Conservation (phyloP, 2,113 vertebrate species). For the Anolis sagrei region DNA sequence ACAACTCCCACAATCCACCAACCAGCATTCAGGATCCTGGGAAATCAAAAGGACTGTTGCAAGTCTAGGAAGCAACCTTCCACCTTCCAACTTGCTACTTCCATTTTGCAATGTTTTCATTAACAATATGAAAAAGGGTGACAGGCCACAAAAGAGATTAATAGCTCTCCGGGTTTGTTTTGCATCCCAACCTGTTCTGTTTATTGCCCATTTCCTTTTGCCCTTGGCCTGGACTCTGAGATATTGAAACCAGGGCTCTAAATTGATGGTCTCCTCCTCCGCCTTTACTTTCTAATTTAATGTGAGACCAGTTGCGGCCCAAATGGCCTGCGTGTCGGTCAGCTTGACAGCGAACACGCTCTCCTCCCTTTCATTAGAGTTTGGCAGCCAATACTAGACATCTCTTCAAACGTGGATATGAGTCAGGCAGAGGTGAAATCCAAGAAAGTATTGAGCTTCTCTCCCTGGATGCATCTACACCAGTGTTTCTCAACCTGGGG, state of each 20-base stretch:
- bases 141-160: not conserved
- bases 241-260: not conserved
- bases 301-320: not conserved
- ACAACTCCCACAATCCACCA: not conserved
- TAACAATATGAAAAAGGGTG: not conserved
- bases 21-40: not conserved
- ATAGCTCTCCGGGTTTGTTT: not conserved
- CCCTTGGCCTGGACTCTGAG: not conserved
- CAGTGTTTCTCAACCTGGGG: too few relatives aligned
- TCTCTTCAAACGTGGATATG: not conserved
- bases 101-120: not conserved
- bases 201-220: conserved; percentile 1
- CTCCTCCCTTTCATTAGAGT: too few relatives aligned
- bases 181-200: not conserved
- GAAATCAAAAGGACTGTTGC: not conserved
- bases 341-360: not conserved
- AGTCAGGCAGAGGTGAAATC: not conserved
- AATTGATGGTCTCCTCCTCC: not conserved
- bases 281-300: not conserved
- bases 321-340: not conserved
- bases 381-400: not conserved
- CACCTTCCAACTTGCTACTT: not conserved
- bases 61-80: not conserved
- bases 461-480: too few relatives aligned
- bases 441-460: not conserved